phyloP scores from a whole-genome alignment of 2,888 invertebrate species.

The Uropetala carovei region DNA sequence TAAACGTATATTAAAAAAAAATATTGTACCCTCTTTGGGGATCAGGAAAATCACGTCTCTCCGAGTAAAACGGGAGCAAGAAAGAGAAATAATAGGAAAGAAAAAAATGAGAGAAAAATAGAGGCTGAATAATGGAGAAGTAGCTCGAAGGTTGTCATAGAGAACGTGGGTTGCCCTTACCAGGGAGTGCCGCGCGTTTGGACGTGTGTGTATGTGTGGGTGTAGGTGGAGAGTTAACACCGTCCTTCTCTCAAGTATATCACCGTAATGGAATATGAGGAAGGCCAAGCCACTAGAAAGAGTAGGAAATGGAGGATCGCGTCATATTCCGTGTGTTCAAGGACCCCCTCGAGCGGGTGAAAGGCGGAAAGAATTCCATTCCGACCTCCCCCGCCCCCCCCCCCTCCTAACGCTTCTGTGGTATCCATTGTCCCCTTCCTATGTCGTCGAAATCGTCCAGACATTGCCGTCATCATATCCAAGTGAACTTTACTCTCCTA shows the following conservation, averaged over 20 bases:
- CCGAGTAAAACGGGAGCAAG: not conserved
- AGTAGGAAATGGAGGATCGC: not conserved
- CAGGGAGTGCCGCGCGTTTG: not conserved
- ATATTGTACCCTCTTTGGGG: not conserved
- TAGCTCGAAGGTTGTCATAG: slow-evolving; percentile 27
- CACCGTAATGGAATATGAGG: slow-evolving; percentile 9
- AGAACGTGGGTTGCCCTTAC: slow-evolving; percentile 4
- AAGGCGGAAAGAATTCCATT: slow-evolving; percentile 1
- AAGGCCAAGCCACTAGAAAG: not conserved
- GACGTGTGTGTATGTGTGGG: not conserved
- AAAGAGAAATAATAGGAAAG: not conserved
- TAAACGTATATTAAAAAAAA: too few species aligned
- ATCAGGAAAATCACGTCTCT: not conserved
- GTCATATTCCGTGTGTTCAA: not conserved
- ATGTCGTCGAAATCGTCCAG: not conserved
- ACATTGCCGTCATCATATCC: not conserved
- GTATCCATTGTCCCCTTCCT: not conserved
- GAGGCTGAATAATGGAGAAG: slow-evolving; percentile 41
- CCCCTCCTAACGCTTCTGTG: not conserved
- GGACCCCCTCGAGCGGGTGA: not conserved
- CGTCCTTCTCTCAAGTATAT: slow-evolving; percentile 38
- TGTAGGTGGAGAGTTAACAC: not conserved
- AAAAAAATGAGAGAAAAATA: not conserved
- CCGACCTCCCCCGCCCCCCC: not conserved
- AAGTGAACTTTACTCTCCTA: too few species aligned